Evolutionary conservation across 2,113 vertebrate genomes (phyloP).

Genomic region (Zosterops japonicus): DNA sequence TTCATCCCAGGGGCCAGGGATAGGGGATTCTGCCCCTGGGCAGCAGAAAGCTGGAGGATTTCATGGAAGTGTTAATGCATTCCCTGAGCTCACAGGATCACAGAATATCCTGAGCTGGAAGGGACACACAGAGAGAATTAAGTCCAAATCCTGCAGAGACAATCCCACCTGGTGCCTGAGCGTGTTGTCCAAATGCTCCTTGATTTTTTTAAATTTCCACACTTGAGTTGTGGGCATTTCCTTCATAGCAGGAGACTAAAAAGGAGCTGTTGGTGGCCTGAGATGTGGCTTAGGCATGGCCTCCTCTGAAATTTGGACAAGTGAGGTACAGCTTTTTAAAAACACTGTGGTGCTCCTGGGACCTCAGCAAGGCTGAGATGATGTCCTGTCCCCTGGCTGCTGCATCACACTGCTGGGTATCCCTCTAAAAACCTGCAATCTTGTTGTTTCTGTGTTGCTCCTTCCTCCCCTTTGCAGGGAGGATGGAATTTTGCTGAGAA

Average conservation of each 20-base stretch:
- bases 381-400: not conserved
- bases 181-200: not conserved
- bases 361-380: not conserved
- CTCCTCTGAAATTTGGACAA: not conserved
- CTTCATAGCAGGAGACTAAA: not conserved
- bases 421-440: not conserved
- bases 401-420: not conserved
- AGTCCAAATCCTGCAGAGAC: not conserved
- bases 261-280: not conserved
- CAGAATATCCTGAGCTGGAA: not conserved
- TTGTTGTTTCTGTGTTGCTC: not conserved
- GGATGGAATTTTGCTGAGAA: not conserved
- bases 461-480: not conserved
- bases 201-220: not conserved
- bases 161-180: not conserved
- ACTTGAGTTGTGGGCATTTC: not conserved
- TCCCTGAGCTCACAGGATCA: not conserved
- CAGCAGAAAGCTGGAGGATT: too few relatives aligned
- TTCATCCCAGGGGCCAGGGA: fast-evolving
- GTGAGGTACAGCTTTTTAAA: not conserved
- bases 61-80: not conserved
- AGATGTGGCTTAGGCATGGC: not conserved
- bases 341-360: not conserved
- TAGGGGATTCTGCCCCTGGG: not conserved
- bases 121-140: not conserved